Evolutionary conservation across 2,888 invertebrate genomes (phyloP), one percentile per base, ranked within the genome.

Genomic region (Drosophila birchii): DNA sequence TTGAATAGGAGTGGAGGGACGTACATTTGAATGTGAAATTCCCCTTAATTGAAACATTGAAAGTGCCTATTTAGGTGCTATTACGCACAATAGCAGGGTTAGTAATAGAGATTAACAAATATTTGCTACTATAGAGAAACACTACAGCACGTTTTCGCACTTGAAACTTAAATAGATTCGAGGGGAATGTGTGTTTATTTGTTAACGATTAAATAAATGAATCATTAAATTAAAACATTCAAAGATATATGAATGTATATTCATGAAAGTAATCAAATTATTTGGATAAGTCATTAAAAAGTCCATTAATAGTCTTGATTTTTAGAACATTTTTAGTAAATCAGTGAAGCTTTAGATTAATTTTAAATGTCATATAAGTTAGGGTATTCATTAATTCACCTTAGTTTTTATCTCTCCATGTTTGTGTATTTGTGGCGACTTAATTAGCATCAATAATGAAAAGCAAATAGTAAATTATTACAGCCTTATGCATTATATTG

Each of bases 71-170:
- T 38, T 18, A 44, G 16, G 12, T 20, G 23, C 18, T 38, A 62
- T 53, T 73, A 44, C 12, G 36, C 39, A 53, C 29, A 41, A 49
- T 39, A 54, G 57, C 51, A 54, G n/a, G 14, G 44, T 41, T 39
- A 32, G 23, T 41, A 63, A 63, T 43, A 58, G 57, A 58, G 57
- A 38, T 57, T 11, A 43, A 26, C 53, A 55, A 73, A 73, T 63
- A 73, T 73, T 49, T 54, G 20, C 36, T 34, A 32, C 32, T 54
- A 20, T 16, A 18, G 14, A 12, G n/a, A 6, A 32, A 43, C n/a
- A n/a, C n/a, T 32, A 11, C 5, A 55, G 43, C 61, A 62, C 36
- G 49, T 54, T 55, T 39, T 47, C 39, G 54, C 67, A 47, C 39
- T 67, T 44, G 26, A 55, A 67, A 20, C 39, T 20, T 14, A 32